Evolutionary conservation across 2,113 vertebrate species (phyloP), one percentile per base, ranked within the genome.

Genomic region (Aleadryas rufinucha): DNA sequence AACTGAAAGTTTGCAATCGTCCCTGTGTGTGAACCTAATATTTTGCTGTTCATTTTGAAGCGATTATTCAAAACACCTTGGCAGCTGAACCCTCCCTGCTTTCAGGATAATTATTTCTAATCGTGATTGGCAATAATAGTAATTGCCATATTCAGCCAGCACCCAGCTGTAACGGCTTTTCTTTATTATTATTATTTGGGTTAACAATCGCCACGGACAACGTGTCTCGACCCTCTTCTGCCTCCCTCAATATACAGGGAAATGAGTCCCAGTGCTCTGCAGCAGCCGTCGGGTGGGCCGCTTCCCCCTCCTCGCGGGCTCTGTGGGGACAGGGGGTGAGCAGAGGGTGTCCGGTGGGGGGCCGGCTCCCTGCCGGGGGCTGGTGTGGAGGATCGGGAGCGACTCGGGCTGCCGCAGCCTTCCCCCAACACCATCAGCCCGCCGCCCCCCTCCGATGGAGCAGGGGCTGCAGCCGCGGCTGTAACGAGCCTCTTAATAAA

Each of bases 1-100:
- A 31, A 37, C 80, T 16, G 53, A 24, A 93, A 96, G 82, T 87
- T 87, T 74, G 74, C 1, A 1, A 60, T 35, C 3, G 12, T 60
- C 66, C 68, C 78, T 68, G 54, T 22, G 45, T 11, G 39, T 10
- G 77, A 91, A 84, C 83, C 90, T 20, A 24, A 47, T 66, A 66
- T 90, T 94, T 87, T 83, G 71, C 68, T 56, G 63, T 35, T 89
- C 75, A 10, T 90, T 97, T 79, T 53, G 37, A 93, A 83, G 82
- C 14, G 7, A 69, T 95, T 90, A 94, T 91, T 96, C 95, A 91
- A 91, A 96, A 95, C 93, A 95, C 93, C 95, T 94, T 90, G 95
- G 94, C 90, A 96, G 92, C 92, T 82, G 90, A 94, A 86, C 83
- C 86, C 90, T 84, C 54, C n/a, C 20, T 50, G 83, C 92, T 94